Base-by-base conservation (phyloP, 2,888 invertebrate species). In the Agrochola litura region DNA sequence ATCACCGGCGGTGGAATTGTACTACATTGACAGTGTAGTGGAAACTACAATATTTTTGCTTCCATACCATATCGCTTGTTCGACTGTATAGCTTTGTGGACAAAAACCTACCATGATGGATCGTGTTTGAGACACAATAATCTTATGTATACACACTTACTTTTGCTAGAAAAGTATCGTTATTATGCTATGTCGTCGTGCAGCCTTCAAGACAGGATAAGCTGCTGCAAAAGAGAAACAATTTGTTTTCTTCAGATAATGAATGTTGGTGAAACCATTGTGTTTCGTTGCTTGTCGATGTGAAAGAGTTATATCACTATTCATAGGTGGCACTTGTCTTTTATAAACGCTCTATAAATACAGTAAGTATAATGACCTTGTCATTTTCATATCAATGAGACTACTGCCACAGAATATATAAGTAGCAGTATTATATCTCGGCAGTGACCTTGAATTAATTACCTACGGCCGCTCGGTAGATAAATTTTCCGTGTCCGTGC, bases 71-170 rank as follows among this genome's bases (percentile, higher is more conserved):
- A 70, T 22, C 12, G 1, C n/a, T 70, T 43, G n/a, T 43, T 70
- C 12, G 43, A 71, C 30, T 83, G 82, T 77, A 81, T 76, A 80
- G 80, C 83, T 84, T 86, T 87, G 77, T 83, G 81, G 85, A 75
- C 88, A 90, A 91, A 90, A 91, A 90, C 89, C 85, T 90, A 85
- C 88, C 86, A 85, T 91, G 91, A 91, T 91, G 89, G 90, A 91
- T 91, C 76, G 81, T 81, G 86, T 79, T 82, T 77, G 83, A 81
- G 83, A 85, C 74, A 82, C 80, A 82, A 81, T 81, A 82, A 84
- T 86, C 84, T 77, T 79, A 77, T 75, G 76, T 84, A 73, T 75
- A 84, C 76, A 63, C 61, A 73, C 65, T 68, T 76, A 68, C 52
- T 71, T 76, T 70, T 56, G 58, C 71, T 73, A 43, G 43, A 74